Evolutionary conservation across 2,797 vertebrate genomes (phyloP), one percentile per base, ranked within the genome.

Genomic region (Platyrinchus mystaceus): DNA sequence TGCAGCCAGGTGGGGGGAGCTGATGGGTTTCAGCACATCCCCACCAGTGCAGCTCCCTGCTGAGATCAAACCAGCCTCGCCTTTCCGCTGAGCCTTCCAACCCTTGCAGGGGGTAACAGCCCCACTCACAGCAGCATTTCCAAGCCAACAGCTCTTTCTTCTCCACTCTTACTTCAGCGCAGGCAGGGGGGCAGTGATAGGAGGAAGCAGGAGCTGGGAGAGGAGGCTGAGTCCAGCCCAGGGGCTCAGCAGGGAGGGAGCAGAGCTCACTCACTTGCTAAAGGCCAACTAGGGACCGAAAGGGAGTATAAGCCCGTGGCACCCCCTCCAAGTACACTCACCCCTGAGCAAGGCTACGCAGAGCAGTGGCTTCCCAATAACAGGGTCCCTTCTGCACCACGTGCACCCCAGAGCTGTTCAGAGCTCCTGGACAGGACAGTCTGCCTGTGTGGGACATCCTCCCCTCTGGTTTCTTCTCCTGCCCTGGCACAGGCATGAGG

Each of bases 341-440:
- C 1, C 22, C n/a, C 37, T 0, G 0, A 67, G 30, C 44, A 59
- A 63, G 24, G 36, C 53, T 43, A 19, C n/a, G 37, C 5, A 27
- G 30, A 66, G 30, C 24, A 87, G 50, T 1, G 2, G 10, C 10
- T 87, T 43, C 75, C 37, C 19, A 13, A 4, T 4, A 52, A 30
- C 30, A 2, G 36, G 14, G n/a, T 50, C 4, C 11, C 18, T 8
- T 27, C 46, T 16, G n/a, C 32, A 53, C 36, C 18, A 66, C 18
- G 41, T 70, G n/a, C n/a, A 39, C 22, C 26, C 36, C 19, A 12
- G 0, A 39, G 39, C 41, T 73, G 41, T 46, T 63, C 7, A 2
- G 52, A 1, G 1, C 60, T 81, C 22, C 75, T 62, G 67, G 73
- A 28, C 37, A 10, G 46, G 24, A 37, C 55, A 53, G 1, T 7